Conservation (phyloP, 2,888 invertebrate species). For the Hermaeophaga mercurialis region DNA sequence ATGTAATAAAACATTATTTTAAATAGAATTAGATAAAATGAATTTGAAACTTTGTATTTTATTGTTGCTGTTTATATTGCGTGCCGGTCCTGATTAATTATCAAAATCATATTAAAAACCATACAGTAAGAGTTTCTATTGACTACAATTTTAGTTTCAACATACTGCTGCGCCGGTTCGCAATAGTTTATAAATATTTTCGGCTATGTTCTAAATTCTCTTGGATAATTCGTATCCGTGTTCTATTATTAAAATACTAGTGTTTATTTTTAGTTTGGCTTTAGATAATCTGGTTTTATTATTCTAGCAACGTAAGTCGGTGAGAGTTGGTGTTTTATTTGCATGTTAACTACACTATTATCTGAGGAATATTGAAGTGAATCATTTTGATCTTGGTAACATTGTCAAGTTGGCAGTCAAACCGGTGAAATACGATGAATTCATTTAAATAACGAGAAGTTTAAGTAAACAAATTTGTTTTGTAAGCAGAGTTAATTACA, state of each 20-base stretch:
- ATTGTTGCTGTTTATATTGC: no score
- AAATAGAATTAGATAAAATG: no score
- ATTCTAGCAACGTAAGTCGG: not conserved
- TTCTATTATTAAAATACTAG: slow-evolving; percentile 18
- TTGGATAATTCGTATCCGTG: slow-evolving; percentile 20
- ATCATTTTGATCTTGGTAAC: not conserved
- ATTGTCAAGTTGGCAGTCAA: not conserved
- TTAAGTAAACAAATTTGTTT: no score
- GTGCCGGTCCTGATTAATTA: not conserved
- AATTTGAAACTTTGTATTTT: no score
- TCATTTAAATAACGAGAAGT: no score
- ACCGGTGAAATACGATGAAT: no score
- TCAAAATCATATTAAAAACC: not conserved
- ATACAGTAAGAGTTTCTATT: not conserved
- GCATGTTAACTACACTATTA: slow-evolving; percentile 3
- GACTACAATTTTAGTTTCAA: not conserved
- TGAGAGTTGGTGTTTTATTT: slow-evolving; percentile 8
- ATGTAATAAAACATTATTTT: no score
- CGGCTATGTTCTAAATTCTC: slow-evolving; percentile 15
- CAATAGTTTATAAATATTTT: slow-evolving; percentile 18
- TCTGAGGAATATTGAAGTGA: not conserved
- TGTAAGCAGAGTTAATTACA: no score
- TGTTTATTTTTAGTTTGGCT: slow-evolving; percentile 13
- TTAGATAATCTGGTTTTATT: slow-evolving; percentile 4
- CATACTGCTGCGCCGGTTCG: not conserved